Conservation (phyloP, 2,797 vertebrate species). For the Brachyrhaphis roseni region DNA sequence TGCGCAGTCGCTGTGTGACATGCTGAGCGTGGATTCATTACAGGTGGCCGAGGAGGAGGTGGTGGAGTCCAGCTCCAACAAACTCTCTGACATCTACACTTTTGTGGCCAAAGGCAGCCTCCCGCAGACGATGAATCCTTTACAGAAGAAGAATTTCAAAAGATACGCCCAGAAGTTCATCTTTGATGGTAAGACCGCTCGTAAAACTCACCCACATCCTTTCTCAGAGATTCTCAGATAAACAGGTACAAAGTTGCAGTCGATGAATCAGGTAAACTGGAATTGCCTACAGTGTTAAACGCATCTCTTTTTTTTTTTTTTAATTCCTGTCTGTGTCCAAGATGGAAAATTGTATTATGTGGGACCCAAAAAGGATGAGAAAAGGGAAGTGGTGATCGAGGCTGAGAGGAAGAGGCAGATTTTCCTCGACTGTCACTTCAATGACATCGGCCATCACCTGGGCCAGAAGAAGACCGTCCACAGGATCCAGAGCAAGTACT, state of each 20-base stretch:
- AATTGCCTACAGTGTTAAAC: conserved; percentile 4
- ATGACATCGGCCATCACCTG: conserved; percentile 87
- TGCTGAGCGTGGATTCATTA: conserved; percentile 84
- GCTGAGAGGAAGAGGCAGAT: conserved; percentile 85
- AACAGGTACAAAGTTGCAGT: neutral
- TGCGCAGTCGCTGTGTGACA: conserved; percentile 13
- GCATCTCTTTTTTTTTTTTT: neutral
- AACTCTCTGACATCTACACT: conserved; percentile 87
- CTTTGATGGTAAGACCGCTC: conserved; percentile 78
- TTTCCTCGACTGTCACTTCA: conserved; percentile 90
- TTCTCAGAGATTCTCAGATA: neutral
- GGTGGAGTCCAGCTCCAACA: conserved; percentile 80
- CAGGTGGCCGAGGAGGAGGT: conserved; percentile 89
- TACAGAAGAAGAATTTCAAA: conserved; percentile 88
- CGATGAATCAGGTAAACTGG: neutral
- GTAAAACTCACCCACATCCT: neutral
- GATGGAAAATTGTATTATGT: conserved; percentile 89
- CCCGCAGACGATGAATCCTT: conserved; percentile 84
- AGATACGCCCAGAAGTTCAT: conserved; percentile 90
- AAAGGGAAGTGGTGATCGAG: conserved; percentile 91
- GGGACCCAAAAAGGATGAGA: conserved; percentile 90
- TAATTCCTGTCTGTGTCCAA: conserved; percentile 43
- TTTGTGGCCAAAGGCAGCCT: conserved; percentile 88
- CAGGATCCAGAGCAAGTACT: conserved; percentile 91
- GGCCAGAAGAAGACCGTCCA: conserved; percentile 94